A percentile compares a stretch with the other conserved stretches of the same genome.
Conservation (phyloP, 2,113 vertebrate species). For the Saimiri boliviensis region DNA sequence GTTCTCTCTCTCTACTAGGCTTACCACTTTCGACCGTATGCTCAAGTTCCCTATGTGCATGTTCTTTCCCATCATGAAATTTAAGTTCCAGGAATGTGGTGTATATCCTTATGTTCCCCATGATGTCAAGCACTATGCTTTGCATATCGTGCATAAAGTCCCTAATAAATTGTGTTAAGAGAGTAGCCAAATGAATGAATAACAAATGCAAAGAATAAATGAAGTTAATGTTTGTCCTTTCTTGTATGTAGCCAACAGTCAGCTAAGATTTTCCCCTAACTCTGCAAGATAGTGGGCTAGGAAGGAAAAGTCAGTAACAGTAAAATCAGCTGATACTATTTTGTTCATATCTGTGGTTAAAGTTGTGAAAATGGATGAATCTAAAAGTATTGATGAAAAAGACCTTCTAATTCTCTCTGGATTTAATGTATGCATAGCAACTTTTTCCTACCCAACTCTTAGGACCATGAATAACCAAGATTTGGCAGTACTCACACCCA, state of each 20-base stretch:
- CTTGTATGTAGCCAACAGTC: constrained; percentile 6
- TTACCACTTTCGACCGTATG: not conserved
- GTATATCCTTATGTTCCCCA: not conserved
- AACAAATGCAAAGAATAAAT: constrained; percentile 33
- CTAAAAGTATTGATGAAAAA: constrained; percentile 9
- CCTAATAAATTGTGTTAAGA: constrained; percentile 17
- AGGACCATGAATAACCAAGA: not conserved
- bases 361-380: constrained; percentile 24
- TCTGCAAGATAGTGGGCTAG: not conserved
- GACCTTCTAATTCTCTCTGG: constrained; percentile 5
- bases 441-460: not conserved
- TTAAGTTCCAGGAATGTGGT: not conserved
- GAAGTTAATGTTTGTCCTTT: not conserved
- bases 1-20: not conserved
- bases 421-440: constrained; percentile 43
- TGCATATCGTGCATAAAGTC: not conserved
- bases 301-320: constrained; percentile 28
- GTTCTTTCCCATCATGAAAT: not conserved
- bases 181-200: constrained; percentile 30
- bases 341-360: not conserved
- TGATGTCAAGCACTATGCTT: not conserved
- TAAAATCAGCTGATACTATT: constrained; percentile 23
- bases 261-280: constrained; percentile 15
- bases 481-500: not conserved
- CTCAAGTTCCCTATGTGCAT: not conserved